A percentile compares a stretch with the other conserved stretches of the same genome.
Conservation (phyloP, 2,113 vertebrate species). For the Odocoileus hemionus region DNA sequence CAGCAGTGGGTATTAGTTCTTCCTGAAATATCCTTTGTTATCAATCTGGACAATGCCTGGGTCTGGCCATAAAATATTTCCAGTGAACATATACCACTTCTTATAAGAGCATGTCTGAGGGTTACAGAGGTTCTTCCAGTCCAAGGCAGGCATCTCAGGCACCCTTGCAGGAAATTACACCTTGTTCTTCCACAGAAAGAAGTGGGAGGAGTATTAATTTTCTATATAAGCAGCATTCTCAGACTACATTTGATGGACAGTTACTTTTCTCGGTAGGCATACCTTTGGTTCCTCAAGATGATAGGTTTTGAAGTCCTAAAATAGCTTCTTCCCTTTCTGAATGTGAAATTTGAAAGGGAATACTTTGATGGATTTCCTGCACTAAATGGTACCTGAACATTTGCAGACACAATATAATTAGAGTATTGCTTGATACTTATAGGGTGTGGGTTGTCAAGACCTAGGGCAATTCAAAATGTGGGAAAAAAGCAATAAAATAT, state of each 20-base stretch:
- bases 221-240: background rate
- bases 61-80: background rate
- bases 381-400: background rate
- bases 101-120: background rate
- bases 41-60: background rate
- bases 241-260: background rate
- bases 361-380: background rate
- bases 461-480: background rate
- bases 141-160: background rate
- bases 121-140: background rate
- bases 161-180: background rate
- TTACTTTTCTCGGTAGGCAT: background rate
- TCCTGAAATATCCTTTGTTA: background rate
- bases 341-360: background rate
- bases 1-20: background rate
- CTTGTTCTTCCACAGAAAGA: background rate
- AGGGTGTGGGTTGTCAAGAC: background rate
- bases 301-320: conserved; percentile 21
- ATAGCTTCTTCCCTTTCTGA: background rate
- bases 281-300: background rate
- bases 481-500: background rate
- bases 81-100: background rate
- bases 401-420: background rate
- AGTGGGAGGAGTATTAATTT: background rate
- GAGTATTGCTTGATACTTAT: background rate